Evolutionary conservation across 2,113 vertebrate species (phyloP), one percentile per base, ranked within the genome.

Genomic region (Zingel zingel): DNA sequence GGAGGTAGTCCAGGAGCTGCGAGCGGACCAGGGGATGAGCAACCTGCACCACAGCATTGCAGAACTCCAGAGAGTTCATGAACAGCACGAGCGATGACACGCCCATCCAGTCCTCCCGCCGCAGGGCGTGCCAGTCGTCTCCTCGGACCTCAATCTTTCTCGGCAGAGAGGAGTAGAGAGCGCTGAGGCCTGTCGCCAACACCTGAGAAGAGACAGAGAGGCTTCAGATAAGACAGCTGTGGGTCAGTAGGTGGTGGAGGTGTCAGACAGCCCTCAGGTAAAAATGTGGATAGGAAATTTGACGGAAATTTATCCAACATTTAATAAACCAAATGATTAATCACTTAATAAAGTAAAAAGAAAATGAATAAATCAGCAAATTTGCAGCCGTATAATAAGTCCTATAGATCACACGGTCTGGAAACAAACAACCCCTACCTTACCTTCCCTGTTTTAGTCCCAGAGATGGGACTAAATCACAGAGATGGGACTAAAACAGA

Each of bases 21-120:
- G 95, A 96, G 92, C 97, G 97, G 68, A 99, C 98, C 68, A 98
- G 89, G 0, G 97, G 97, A 80, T 99, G 98, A 47, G 97, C 96
- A 0, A 99, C 98, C 96, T 99, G 98, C 77, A 98, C 96, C 77
- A 99, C 97, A 0, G 98, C 98, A 0, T 99, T 99, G 92, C 98
- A 99, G 95, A 99, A 99, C 90, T 99, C 98, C 0, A 99, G 93
- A 0, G 98, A 99, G 94, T 98, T 99, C 98, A 99, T 99, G 92
- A 99, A 99, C 21, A 99, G 95, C 0, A 97, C 97, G 0, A 99
- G 95, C 0, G 98, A 96, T 1, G 98, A 96, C 62, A 99, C 97
- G 0, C 96, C 95, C 0, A 97, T 94, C 98, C 98, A 99, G 94
- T 99, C 98, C 90, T 99, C 98, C 0, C 97, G 94, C 62, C 97